Conservation (phyloP, 2,888 invertebrate genomes). For the Mimachlamys varia region DNA sequence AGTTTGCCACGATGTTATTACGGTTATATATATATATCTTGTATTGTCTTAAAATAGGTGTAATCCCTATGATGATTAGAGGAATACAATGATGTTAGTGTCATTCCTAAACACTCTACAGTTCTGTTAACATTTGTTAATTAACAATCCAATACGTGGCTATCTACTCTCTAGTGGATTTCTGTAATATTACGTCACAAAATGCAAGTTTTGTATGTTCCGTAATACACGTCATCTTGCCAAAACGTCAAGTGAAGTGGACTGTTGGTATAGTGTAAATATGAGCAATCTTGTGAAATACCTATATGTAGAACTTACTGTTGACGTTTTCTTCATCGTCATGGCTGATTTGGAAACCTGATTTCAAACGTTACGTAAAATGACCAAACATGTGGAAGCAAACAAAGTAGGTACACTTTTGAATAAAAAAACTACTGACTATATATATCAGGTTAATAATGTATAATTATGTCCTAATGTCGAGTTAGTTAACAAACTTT, state of each 20-base stretch:
- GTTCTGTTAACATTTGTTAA: not conserved
- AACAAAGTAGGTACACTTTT: slow-evolving; percentile 2
- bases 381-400: slow-evolving; percentile 22
- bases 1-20: too few species aligned
- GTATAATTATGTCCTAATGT: not conserved
- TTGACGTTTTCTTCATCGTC: slow-evolving; percentile 29
- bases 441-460: not conserved
- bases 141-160: not conserved
- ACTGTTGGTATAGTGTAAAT: slow-evolving; percentile 23
- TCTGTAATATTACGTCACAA: not conserved
- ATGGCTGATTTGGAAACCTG: slow-evolving; percentile 36
- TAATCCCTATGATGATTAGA: not conserved
- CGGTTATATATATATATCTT: too few species aligned
- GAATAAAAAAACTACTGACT: not conserved
- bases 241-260: slow-evolving; percentile 1
- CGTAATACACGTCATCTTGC: slow-evolving; percentile 1
- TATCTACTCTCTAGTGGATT: not conserved
- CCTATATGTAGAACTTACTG: slow-evolving; percentile 32
- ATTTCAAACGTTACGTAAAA: slow-evolving; percentile 32
- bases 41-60: not conserved
- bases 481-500: not conserved
- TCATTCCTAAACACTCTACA: not conserved
- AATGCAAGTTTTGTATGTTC: slow-evolving; percentile 3
- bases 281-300: slow-evolving; percentile 33
- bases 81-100: not conserved